Percentiles rank a stretch among this genome's conserved stretches.
Evolutionary conservation across 2,888 invertebrate species (phyloP).

Genomic region (Pollenia griseotomentosa): DNA sequence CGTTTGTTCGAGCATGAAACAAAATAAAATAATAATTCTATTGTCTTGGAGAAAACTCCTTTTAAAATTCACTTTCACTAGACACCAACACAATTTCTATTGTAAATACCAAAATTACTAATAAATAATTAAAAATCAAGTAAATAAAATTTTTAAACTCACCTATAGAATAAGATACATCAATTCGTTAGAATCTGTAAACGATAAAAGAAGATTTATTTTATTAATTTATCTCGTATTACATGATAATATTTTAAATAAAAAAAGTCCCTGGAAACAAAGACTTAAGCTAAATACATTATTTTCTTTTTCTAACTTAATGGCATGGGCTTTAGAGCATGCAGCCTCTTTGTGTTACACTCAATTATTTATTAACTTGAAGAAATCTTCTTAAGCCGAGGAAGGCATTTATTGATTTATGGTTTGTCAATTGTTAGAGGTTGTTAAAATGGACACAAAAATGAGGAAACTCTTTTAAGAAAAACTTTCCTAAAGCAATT

Average conservation of each 20-base stretch:
- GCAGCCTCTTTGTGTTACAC: slow-evolving; percentile 2
- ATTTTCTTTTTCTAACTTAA: slow-evolving; percentile 34
- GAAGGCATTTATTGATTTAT: slow-evolving; percentile 62
- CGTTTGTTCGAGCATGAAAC: neutral
- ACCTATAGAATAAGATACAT: slow-evolving; percentile 6
- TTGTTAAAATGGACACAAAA: slow-evolving; percentile 43
- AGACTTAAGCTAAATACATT: slow-evolving; percentile 20
- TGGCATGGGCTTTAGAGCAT: neutral
- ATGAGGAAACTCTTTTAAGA: slow-evolving; percentile 18
- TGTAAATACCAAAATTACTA: too few relatives aligned
- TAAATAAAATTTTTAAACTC: neutral
- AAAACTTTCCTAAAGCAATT: slow-evolving; percentile 61
- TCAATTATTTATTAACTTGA: slow-evolving; percentile 21
- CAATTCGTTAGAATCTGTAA: slow-evolving; percentile 21
- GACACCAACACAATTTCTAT: neutral
- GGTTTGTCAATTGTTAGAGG: slow-evolving; percentile 66
- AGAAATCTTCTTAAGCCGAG: slow-evolving; percentile 3
- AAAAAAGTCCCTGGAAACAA: slow-evolving; percentile 10
- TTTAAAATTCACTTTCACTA: slow-evolving; percentile 7
- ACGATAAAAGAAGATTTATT: neutral
- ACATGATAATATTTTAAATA: neutral
- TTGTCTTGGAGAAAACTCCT: neutral
- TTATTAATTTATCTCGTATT: neutral
- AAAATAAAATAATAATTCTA: neutral
- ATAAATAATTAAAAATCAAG: too few relatives aligned